Evolutionary conservation across 2,113 vertebrate genomes (phyloP), one percentile per base, ranked within the genome.

Genomic region (Amblyornis subalaris): DNA sequence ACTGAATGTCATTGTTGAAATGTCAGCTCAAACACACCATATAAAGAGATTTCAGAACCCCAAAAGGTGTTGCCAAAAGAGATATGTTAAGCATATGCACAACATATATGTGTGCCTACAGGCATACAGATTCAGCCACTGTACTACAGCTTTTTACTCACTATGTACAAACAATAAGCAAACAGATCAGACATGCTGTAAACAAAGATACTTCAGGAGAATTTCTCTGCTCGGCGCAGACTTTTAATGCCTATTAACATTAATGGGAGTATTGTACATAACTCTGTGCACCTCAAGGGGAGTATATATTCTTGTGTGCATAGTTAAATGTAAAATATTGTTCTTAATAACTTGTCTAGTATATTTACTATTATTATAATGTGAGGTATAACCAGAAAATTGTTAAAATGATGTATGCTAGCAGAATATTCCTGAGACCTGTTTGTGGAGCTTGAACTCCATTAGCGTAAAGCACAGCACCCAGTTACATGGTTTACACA

Each of bases 291-390:
- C 54, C 88, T 91, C 93, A 51, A 86, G 90, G 78, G 88, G 74
- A 82, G 81, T 86, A 91, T 88, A 93, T 86, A 91, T 83, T 91
- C 85, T 97, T 90, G 72, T 93, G 88, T 78, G 94, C 74, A 70
- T 81, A 94, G 88, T 95, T 92, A 92, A 54, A 79, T 61, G 50
- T 94, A 97, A 97, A 94, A 95, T 97, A 96, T 7, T 86, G 86
- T 86, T 95, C 88, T 88, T 92, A 95, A 96, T 94, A 95, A 91
- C 90, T 91, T 95, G 42, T 64, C 74, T 90, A 83, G 38, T 60
- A 73, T 95, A 76, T 78, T 95, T 90, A 74, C 71, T 91, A 72
- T 70, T 94, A 89, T 78, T 90, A 89, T 75, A 85, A 92, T 87
- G 53, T 64, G 72, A 84, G 47, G 44, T 81, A 91, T 74, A 93